These are phyloP conservation scores for Eidolon helvum DNA, from an alignment of 2,113 vertebrate genomes.

Conservation along the genomic window DNA sequence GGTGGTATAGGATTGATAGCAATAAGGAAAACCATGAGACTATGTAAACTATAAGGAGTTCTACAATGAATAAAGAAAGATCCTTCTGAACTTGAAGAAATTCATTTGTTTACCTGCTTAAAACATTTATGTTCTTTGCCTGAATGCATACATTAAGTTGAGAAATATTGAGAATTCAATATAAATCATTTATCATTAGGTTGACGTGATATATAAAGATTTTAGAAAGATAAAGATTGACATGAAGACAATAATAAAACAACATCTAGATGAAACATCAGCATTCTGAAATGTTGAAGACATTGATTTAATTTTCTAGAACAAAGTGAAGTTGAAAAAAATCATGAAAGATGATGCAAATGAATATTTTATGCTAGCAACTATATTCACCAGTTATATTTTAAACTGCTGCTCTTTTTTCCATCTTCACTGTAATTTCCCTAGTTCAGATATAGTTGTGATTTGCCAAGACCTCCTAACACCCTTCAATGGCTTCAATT, in stretches of 20 bases:
- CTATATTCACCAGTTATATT: not conserved
- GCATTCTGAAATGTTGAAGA: conserved; percentile 45
- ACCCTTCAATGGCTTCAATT: not conserved
- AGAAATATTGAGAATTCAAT: conserved; percentile 1
- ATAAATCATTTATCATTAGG: conserved; percentile 48
- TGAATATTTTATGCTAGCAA: conserved; percentile 44
- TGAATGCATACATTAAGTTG: conserved; percentile 3
- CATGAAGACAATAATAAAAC: conserved; percentile 43
- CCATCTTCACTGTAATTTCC: not conserved
- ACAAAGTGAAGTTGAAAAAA: conserved; percentile 31
- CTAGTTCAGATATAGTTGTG: not conserved
- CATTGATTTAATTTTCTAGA: conserved; percentile 55
- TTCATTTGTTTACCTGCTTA: conserved; percentile 33
- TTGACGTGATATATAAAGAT: conserved; percentile 16
- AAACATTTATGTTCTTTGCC: conserved; percentile 44
- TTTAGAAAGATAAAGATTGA: conserved; percentile 59
- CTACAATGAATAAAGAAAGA: conserved; percentile 44
- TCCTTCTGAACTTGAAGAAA: conserved; percentile 34
- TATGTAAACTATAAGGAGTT: conserved; percentile 66
- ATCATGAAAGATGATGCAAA: conserved; percentile 43
- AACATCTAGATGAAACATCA: conserved; percentile 52
- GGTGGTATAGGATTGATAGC: not conserved
- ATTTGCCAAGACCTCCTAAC: not conserved
- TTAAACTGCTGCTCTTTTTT: not conserved
- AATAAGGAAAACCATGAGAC: conserved; percentile 38